Evolutionary conservation across 2,113 vertebrate species (phyloP).

Genomic region (Zosterops borbonicus): DNA sequence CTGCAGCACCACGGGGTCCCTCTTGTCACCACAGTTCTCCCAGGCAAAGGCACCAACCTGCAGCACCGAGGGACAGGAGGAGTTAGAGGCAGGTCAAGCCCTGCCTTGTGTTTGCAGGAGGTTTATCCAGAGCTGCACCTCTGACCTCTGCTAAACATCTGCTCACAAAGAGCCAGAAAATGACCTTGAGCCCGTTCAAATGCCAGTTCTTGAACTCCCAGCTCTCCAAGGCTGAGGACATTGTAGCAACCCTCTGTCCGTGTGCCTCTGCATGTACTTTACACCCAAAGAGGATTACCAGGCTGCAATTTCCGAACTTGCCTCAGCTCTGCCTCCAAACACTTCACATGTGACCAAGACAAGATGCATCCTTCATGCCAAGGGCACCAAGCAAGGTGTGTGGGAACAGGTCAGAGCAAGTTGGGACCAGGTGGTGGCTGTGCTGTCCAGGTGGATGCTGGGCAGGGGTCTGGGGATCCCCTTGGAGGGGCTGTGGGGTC

Average conservation of each 20-base stretch:
- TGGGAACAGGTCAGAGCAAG: neutral
- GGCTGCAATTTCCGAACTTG: neutral
- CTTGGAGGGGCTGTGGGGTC: too few relatives aligned
- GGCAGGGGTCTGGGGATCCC: neutral
- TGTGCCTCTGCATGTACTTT: neutral
- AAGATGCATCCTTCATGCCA: neutral
- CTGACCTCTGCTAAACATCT: neutral
- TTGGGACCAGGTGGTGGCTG: neutral
- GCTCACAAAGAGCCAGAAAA: neutral
- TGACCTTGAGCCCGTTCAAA: neutral
- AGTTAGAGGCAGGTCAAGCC: neutral
- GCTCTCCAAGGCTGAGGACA: neutral
- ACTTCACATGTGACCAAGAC: neutral
- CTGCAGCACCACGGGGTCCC: slow-evolving; percentile 65
- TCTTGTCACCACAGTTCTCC: slow-evolving; percentile 73
- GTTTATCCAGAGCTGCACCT: neutral
- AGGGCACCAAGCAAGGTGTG: rapidly evolving
- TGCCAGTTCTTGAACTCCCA: neutral
- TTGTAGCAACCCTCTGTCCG: neutral
- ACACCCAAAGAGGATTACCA: neutral
- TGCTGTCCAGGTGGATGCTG: rapidly evolving
- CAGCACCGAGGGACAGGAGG: neutral
- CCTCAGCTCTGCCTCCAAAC: neutral
- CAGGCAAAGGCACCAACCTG: slow-evolving; percentile 71
- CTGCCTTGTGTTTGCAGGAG: neutral